phyloP scores from a whole-genome alignment of 2,113 vertebrate species.

The Shinisaurus crocodilurus region DNA sequence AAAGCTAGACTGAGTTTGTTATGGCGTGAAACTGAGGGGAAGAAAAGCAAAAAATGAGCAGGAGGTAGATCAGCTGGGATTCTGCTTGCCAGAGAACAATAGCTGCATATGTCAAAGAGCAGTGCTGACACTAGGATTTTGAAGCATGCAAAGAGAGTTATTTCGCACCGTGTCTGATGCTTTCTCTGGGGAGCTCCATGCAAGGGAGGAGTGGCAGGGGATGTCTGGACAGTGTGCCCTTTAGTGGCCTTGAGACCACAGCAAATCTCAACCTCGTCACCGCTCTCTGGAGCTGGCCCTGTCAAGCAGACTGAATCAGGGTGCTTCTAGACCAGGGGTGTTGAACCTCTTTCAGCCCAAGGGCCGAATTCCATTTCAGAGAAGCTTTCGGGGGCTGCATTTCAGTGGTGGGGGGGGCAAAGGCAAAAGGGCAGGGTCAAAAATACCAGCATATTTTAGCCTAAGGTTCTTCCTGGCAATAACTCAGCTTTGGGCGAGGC shows the following conservation, averaged over 20 bases:
- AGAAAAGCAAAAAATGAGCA: not conserved
- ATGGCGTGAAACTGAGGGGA: not conserved
- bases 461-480: too few relatives aligned
- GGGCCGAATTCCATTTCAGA: too few relatives aligned
- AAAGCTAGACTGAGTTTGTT: not conserved
- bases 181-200: not conserved
- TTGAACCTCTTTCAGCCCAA: too few relatives aligned
- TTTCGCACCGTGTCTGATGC: not conserved
- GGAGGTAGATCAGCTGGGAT: not conserved
- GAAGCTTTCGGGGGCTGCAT: too few relatives aligned
- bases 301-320: not conserved
- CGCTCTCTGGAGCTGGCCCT: not conserved
- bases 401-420: too few relatives aligned
- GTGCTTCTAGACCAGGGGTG: not conserved
- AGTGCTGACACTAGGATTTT: not conserved
- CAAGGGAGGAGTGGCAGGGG: not conserved
- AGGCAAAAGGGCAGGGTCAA: too few relatives aligned
- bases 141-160: not conserved
- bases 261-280: not conserved
- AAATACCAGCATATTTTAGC: too few relatives aligned
- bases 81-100: not conserved
- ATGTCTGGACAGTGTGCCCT: not conserved
- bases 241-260: not conserved
- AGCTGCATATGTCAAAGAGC: not conserved
- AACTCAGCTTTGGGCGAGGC: too few relatives aligned